Evolutionary conservation across 2,888 invertebrate species (phyloP).

Genomic region (Drosophila lutescens): DNA sequence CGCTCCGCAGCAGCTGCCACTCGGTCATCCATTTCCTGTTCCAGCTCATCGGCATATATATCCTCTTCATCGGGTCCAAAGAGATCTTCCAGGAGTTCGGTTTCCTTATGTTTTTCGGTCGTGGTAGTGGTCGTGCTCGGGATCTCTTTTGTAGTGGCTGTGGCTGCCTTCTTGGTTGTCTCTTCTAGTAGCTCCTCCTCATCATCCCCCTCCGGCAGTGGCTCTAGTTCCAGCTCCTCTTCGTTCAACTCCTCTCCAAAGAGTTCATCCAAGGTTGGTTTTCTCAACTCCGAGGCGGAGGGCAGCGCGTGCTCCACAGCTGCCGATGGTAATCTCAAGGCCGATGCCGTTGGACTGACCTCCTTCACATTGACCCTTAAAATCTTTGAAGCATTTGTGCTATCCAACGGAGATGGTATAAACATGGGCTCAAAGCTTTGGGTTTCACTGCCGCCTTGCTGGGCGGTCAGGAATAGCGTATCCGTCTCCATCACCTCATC

Average conservation of each 20-base stretch:
- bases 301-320: constrained; percentile 60
- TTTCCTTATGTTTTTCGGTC: neutral
- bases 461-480: constrained; percentile 83
- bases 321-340: constrained; percentile 59
- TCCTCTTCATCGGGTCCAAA: constrained; percentile 71
- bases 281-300: constrained; percentile 81
- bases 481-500: constrained; percentile 84
- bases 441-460: constrained; percentile 85
- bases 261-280: constrained; percentile 80
- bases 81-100: constrained; percentile 47
- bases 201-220: neutral
- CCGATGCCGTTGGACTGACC: constrained; percentile 36
- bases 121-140: neutral
- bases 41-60: constrained; percentile 79
- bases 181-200: constrained; percentile 22
- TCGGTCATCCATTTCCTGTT: constrained; percentile 79
- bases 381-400: constrained; percentile 84
- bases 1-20: constrained; percentile 89
- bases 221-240: constrained; percentile 32
- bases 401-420: constrained; percentile 91
- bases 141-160: neutral
- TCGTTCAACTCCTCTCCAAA: constrained; percentile 33
- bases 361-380: constrained; percentile 43
- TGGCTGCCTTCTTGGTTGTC: constrained; percentile 3
- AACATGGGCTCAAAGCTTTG: constrained; percentile 92